Evolutionary conservation across 2,113 vertebrate genomes (phyloP), one percentile per base, ranked within the genome.

Genomic region (Ammospiza nelsoni): DNA sequence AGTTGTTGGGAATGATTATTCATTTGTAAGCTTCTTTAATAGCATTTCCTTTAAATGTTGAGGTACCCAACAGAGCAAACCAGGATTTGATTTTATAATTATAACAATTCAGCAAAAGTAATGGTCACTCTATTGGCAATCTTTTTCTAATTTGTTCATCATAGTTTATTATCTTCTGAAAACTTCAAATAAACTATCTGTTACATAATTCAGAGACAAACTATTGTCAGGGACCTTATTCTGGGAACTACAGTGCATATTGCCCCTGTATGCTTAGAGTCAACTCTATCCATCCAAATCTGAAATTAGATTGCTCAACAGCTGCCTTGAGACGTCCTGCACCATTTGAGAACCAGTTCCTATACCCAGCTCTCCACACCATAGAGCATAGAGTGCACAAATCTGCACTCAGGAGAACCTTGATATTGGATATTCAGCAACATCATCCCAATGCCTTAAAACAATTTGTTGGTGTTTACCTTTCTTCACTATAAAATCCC

Each of bases 1-100:
- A 98, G 97, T 97, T 98, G 98, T 97, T 98, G 98, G 98, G 97
- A 97, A 98, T 98, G 96, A 98, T 98, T 99, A 99, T 98, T 99
- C 98, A 98, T 99, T 98, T 98, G 97, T 98, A 97, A 98, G 97
- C 98, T 98, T 98, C 98, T 98, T 99, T 99, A 99, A 98, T 99
- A 99, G 98, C 98, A 98, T 99, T 99, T 99, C 98, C 89, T 97
- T 98, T 98, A 98, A 98, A 98, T 97, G 96, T 98, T 97, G 96
- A 97, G 94, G 93, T 98, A 94, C 97, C 98, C 98, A 96, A 96
- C 97, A 89, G 98, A 97, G 98, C 96, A 96, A 91, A 96, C 65
- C 96, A 96, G 96, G 96, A 97, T 98, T 98, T 98, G 98, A 98
- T 98, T 98, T 98, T 97, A 98, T 98, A 98, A 99, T 99, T 98